Evolutionary conservation across 2,888 invertebrate species (phyloP).

Genomic region (Nebria salina): DNA sequence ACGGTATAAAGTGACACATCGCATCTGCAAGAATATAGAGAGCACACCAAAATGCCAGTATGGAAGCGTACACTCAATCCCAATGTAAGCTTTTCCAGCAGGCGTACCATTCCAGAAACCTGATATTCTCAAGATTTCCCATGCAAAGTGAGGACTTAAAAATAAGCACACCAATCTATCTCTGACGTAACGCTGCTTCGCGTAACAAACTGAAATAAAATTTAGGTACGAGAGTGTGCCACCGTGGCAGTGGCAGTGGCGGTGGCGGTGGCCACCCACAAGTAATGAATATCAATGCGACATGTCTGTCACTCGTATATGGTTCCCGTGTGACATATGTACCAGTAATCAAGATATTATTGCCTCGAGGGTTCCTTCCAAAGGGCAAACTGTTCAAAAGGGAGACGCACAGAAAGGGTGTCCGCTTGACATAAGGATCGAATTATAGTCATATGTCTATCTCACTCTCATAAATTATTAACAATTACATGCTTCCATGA

Average conservation of each 20-base stretch:
- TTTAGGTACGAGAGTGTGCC: conserved; percentile 9
- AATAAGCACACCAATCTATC: conserved; percentile 42
- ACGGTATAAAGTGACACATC: not conserved
- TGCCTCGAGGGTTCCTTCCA: not conserved
- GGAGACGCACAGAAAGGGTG: not conserved
- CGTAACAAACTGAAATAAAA: conserved; percentile 42
- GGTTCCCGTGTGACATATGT: conserved; percentile 28
- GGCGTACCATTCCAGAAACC: conserved; percentile 25
- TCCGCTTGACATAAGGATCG: not conserved
- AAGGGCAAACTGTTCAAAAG: not conserved
- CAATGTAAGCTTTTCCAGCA: conserved; percentile 26
- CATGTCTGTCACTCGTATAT: conserved; percentile 12
- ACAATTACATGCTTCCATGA: no score
- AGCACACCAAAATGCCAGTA: not conserved
- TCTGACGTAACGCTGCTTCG: conserved; percentile 29
- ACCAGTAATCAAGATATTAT: conserved; percentile 33
- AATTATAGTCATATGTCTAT: not conserved
- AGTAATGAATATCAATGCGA: conserved; percentile 36
- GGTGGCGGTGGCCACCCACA: not conserved
- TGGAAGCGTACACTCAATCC: not conserved
- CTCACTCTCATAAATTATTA: not conserved
- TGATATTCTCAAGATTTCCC: conserved; percentile 24
- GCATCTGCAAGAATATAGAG: not conserved
- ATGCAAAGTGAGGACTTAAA: conserved; percentile 39
- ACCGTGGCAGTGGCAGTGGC: conserved; percentile 3